Evolutionary conservation across 1,140 invertebrate species (phyloP), one percentile per base, ranked within the genome.

Genomic region (Drosophila orena): DNA sequence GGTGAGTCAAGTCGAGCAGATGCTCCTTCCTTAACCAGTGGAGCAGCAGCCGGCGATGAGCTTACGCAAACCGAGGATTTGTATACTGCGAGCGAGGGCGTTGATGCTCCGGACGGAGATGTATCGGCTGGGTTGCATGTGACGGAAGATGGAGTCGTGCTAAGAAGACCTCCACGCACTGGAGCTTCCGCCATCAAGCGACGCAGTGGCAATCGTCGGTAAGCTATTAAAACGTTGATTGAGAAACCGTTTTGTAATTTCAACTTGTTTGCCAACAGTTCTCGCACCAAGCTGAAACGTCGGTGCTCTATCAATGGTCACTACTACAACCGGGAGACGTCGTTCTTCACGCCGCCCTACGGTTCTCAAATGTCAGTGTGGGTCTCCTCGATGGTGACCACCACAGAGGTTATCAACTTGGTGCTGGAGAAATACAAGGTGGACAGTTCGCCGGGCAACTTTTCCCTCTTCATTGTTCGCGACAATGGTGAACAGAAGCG

Each of bases 381-480:
- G 95, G 96, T 97, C 0, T 96, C 96, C 7, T 97, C 96, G 60
- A 93, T 97, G 58, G 96, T 97, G 35, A 96, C 95, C 69, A 96
- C 96, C 20, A 94, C 95, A 64, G 96, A 97, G 91, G 96, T 97
- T 14, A 97, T 98, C 43, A 97, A 96, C 93, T 94, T 97, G 37
- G 94, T 98, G 92, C 93, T 97, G 24, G 97, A 97, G 71, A 98
- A 97, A 90, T 98, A 97, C 91, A 97, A 97, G 93, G 96, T 98
- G 75, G 97, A 95, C 93, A 96, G 95, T 79, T 94, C 95, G 68
- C 93, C 96, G 1, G 94, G 95, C 57, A 96, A 97, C 93, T 98
- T 97, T 93, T 96, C 96, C 10, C 92, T 98, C 14, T 97, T 96
- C 90, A 94, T 97, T 44, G 94, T 97, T 43, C 94, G 96, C 60